Evolutionary conservation across 2,797 vertebrate species (phyloP).

Genomic region (Gila robusta): DNA sequence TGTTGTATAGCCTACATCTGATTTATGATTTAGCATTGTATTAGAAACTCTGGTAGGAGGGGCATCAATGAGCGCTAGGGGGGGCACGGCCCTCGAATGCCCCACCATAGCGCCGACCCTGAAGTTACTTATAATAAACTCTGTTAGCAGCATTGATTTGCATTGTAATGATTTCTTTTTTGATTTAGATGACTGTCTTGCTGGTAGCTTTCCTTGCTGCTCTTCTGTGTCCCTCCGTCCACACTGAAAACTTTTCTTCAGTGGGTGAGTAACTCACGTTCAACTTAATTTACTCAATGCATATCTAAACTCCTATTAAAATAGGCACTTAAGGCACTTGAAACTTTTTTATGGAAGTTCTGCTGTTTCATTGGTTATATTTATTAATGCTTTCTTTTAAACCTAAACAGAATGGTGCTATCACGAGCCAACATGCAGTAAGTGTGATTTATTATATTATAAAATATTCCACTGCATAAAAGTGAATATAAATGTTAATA

Average conservation of each 20-base stretch:
- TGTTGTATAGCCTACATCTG: too few relatives aligned
- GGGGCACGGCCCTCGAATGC: too few relatives aligned
- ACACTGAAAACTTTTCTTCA: not conserved
- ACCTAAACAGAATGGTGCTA: constrained; percentile 54
- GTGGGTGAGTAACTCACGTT: constrained; percentile 13
- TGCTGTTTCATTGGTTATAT: too few relatives aligned
- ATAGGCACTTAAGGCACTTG: too few relatives aligned
- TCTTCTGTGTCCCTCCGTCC: not conserved
- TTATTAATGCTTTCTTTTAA: not conserved
- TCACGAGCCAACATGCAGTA: constrained; percentile 51
- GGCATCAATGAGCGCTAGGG: too few relatives aligned
- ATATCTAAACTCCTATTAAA: too few relatives aligned
- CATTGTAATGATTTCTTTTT: not conserved
- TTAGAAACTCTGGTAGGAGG: too few relatives aligned
- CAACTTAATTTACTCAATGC: not conserved
- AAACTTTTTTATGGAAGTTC: not conserved
- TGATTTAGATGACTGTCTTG: constrained; percentile 26
- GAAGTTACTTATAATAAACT: not conserved
- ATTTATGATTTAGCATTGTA: too few relatives aligned
- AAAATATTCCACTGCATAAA: not conserved
- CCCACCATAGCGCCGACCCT: too few relatives aligned
- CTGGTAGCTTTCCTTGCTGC: not conserved
- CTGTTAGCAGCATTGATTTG: too few relatives aligned
- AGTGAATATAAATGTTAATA: not conserved
- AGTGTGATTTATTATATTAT: constrained; percentile 27